A percentile compares a stretch with the other conserved stretches of the same genome.
Conservation (phyloP, 2,888 invertebrate species). For the Tetranychus truncatus region DNA sequence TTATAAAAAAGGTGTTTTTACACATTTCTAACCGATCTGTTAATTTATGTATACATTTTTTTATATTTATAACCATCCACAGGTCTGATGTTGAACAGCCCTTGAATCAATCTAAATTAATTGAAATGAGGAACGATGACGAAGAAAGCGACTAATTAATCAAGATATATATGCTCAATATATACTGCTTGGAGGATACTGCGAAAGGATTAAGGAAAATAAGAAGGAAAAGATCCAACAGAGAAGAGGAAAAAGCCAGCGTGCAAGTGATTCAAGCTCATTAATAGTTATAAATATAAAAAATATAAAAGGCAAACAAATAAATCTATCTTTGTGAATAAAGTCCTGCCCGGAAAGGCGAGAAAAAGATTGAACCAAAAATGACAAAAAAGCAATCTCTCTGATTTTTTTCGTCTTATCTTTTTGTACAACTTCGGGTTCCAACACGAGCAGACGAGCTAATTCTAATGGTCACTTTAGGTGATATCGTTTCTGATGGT, state of each 20-base stretch:
- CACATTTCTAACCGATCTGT: no score
- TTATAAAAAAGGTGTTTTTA: no score
- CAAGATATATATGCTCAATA: neutral
- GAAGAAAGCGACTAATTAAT: conserved; percentile 45
- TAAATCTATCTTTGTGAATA: neutral
- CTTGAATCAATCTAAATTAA: conserved; percentile 22
- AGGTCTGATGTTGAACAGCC: conserved; percentile 14
- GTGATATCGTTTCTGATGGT: neutral
- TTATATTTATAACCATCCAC: neutral
- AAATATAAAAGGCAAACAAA: neutral
- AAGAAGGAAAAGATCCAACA: neutral
- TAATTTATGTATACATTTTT: no score
- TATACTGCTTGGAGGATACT: neutral
- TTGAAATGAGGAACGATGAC: conserved; percentile 40
- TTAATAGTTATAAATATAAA: neutral
- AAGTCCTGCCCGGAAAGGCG: neutral
- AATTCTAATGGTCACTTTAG: neutral
- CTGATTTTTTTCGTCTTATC: neutral
- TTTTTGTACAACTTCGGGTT: neutral
- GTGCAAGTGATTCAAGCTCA: neutral
- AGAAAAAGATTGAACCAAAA: neutral
- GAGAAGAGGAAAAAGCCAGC: neutral
- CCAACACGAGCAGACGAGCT: neutral
- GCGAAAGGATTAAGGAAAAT: neutral
- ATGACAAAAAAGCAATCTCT: neutral